A percentile compares a stretch with the other conserved stretches of the same genome.
Evolutionary conservation across 2,888 invertebrate genomes (phyloP).

Genomic region (Polyommatus iphigenia): DNA sequence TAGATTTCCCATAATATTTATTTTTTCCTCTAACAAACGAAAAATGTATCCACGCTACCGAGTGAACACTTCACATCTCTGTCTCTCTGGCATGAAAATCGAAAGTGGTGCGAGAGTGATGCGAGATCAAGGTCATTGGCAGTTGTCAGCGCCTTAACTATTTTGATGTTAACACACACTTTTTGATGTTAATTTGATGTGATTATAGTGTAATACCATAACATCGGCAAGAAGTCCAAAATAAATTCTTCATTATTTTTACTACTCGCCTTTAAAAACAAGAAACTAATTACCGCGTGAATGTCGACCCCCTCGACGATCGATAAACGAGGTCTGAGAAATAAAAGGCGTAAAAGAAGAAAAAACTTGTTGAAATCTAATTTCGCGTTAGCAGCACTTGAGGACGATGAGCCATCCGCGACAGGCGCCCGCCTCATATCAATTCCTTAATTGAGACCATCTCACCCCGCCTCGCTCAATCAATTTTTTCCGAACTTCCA

Average conservation of each 20-base stretch:
- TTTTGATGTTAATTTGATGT: too few species aligned
- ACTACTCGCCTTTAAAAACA: background rate
- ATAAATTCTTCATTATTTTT: background rate
- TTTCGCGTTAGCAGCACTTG: constrained; percentile 77
- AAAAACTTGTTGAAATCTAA: constrained; percentile 81
- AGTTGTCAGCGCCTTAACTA: too few species aligned
- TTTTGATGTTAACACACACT: too few species aligned
- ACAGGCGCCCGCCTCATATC: constrained; percentile 75
- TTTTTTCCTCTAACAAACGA: too few species aligned
- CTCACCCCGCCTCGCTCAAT: constrained; percentile 51
- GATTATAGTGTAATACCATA: too few species aligned
- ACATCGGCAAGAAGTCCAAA: too few species aligned
- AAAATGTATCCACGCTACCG: too few species aligned
- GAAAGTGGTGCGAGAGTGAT: too few species aligned
- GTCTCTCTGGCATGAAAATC: too few species aligned
- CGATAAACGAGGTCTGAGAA: constrained; percentile 43
- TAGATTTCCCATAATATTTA: too few species aligned
- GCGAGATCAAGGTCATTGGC: too few species aligned
- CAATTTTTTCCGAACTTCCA: constrained; percentile 20
- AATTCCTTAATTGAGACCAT: constrained; percentile 72
- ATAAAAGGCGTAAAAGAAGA: constrained; percentile 62
- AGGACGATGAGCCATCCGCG: constrained; percentile 76
- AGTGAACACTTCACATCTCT: too few species aligned
- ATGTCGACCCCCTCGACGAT: background rate
- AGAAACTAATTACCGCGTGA: background rate